Percentiles rank a stretch among this genome's conserved stretches.
Conservation (phyloP, 2,888 invertebrate species). For the Flexamia atlantica region DNA sequence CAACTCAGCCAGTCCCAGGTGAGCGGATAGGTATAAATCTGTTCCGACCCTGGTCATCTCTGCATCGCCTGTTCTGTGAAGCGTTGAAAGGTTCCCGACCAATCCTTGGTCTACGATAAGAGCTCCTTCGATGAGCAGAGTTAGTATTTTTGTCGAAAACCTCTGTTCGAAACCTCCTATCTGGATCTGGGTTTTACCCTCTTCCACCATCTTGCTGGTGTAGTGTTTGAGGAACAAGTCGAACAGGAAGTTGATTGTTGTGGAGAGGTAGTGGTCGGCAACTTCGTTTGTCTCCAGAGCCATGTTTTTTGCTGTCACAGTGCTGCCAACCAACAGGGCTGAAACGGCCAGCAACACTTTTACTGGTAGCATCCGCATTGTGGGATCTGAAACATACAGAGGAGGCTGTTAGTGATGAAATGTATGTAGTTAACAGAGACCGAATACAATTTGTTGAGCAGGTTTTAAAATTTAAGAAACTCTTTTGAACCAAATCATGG, state of each 20-base stretch:
- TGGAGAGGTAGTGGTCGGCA: constrained; percentile 4
- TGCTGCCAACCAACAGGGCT: not conserved
- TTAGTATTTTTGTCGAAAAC: constrained; percentile 25
- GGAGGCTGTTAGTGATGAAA: too few species aligned
- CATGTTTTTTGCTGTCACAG: constrained; percentile 1
- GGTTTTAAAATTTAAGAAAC: too few species aligned
- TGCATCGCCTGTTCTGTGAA: constrained; percentile 45
- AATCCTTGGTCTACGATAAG: constrained; percentile 16
- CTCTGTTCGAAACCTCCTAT: constrained; percentile 29
- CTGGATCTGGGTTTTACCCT: constrained; percentile 5
- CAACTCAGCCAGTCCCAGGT: constrained; percentile 23
- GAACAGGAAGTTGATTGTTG: constrained; percentile 40
- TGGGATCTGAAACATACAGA: not conserved
- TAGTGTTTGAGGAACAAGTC: constrained; percentile 46
- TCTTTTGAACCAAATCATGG: too few species aligned
- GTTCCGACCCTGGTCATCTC: constrained; percentile 25
- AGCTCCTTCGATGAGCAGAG: constrained; percentile 37
- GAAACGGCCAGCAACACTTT: not conserved
- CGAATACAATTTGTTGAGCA: too few species aligned
- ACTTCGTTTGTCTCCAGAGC: constrained; percentile 47
- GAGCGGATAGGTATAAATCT: constrained; percentile 11
- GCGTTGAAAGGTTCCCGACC: constrained; percentile 16
- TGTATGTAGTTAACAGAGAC: too few species aligned
- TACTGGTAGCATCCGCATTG: not conserved
- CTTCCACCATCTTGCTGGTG: not conserved